phyloP scores from a whole-genome alignment of 2,888 invertebrate genomes.

The Acanthosepion pharaonis region DNA sequence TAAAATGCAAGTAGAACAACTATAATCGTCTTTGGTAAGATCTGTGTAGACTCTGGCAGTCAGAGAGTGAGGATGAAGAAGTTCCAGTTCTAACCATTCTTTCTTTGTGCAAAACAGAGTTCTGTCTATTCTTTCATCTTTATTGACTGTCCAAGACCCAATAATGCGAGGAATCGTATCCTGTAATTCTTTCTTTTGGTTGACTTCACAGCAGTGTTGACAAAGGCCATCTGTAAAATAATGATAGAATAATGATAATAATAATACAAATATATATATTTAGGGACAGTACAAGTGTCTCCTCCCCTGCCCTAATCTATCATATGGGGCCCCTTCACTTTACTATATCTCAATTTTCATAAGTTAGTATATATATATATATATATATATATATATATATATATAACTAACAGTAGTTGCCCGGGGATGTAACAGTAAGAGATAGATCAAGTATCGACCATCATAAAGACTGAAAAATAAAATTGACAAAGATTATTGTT shows the following conservation, averaged over 20 bases:
- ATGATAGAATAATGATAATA: not conserved
- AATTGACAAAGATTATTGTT: too few relatives aligned
- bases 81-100: constrained; percentile 21
- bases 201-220: not conserved
- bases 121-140: not conserved
- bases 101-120: constrained; percentile 40
- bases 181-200: not conserved
- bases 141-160: constrained; percentile 49
- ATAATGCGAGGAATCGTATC: constrained; percentile 45
- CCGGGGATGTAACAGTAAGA: too few relatives aligned
- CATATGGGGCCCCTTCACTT: too few relatives aligned
- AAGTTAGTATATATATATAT: too few relatives aligned
- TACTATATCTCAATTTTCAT: too few relatives aligned
- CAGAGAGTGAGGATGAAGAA: not conserved
- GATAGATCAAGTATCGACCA: too few relatives aligned
- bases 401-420: too few relatives aligned
- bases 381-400: too few relatives aligned
- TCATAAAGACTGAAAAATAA: too few relatives aligned
- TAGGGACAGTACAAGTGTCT: too few relatives aligned
- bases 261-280: too few relatives aligned
- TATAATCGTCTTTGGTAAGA: constrained; percentile 49
- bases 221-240: not conserved
- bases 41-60: constrained; percentile 46
- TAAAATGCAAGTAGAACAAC: constrained; percentile 55
- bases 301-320: too few relatives aligned